These are phyloP conservation scores for Alosa sapidissima DNA, from an alignment of 2,797 vertebrate genomes.

Conservation along the genomic window DNA sequence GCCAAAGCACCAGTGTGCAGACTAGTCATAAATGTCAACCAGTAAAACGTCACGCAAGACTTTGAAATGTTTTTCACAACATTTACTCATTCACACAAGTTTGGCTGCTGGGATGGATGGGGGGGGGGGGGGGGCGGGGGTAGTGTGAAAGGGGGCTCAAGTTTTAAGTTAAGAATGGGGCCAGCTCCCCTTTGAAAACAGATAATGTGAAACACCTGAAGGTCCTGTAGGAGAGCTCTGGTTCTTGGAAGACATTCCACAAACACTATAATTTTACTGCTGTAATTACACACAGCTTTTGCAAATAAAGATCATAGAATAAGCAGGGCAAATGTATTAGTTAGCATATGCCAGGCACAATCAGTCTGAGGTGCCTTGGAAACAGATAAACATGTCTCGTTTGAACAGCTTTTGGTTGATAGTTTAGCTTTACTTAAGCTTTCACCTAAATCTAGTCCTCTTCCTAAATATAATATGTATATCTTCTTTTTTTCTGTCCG, in stretches of 20 bases:
- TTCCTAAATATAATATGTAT: background rate
- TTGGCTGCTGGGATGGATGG: background rate
- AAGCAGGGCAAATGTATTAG: slow-evolving; percentile 28
- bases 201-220: slow-evolving; percentile 67
- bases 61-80: slow-evolving; percentile 43
- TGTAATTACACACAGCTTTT: slow-evolving; percentile 32
- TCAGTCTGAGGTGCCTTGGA: slow-evolving; percentile 27
- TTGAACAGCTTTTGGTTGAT: slow-evolving; percentile 17
- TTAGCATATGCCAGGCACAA: slow-evolving; percentile 40
- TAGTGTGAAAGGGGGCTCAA: slow-evolving; percentile 35
- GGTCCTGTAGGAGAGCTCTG: slow-evolving; percentile 46
- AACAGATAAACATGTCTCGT: slow-evolving; percentile 13
- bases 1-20: slow-evolving; percentile 45
- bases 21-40: slow-evolving; percentile 33
- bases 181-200: slow-evolving; percentile 42
- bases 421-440: background rate
- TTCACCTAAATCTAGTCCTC: background rate
- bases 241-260: slow-evolving; percentile 44
- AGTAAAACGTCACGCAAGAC: slow-evolving; percentile 16
- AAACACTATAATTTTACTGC: slow-evolving; percentile 33
- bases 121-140: slow-evolving; percentile 23
- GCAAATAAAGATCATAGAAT: slow-evolving; percentile 21
- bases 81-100: slow-evolving; percentile 8
- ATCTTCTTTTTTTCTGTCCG: background rate
- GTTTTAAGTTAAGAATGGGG: slow-evolving; percentile 41